A percentile compares a stretch with the other conserved stretches of the same genome.
Evolutionary conservation across 2,888 invertebrate genomes (phyloP).

Genomic region (Napeogenes inachia): DNA sequence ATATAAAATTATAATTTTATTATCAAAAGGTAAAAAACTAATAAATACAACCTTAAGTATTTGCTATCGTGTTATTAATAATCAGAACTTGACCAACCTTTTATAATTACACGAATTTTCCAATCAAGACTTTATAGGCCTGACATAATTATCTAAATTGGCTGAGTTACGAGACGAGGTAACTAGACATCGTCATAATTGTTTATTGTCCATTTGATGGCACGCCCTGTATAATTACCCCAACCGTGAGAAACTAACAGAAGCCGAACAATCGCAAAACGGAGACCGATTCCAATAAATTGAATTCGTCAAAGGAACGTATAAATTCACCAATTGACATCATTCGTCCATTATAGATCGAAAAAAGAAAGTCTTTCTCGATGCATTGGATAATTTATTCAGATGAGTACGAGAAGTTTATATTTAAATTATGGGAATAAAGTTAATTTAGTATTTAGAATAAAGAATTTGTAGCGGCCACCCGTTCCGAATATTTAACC

Average conservation of each 20-base stretch:
- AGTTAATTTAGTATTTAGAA: constrained; percentile 76
- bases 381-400: constrained; percentile 32
- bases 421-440: constrained; percentile 76
- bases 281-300: constrained; percentile 49
- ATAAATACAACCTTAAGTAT: neutral
- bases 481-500: constrained; percentile 67
- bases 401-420: constrained; percentile 38
- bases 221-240: constrained; percentile 31
- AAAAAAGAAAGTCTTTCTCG: constrained; percentile 24
- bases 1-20: too few relatives aligned
- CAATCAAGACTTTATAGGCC: constrained; percentile 15
- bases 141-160: constrained; percentile 18
- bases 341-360: constrained; percentile 53
- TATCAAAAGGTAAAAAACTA: too few relatives aligned
- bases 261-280: constrained; percentile 39
- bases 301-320: constrained; percentile 62
- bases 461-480: constrained; percentile 68
- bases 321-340: constrained; percentile 65
- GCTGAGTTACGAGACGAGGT: constrained; percentile 19
- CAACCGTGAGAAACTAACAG: constrained; percentile 55
- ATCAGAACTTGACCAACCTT: constrained; percentile 21
- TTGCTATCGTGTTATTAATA: constrained; percentile 1
- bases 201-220: constrained; percentile 24
- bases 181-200: constrained; percentile 26
- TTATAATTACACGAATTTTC: constrained; percentile 13